phyloP scores from a whole-genome alignment of 2,113 vertebrate genomes.

The Platysteira castanea region DNA sequence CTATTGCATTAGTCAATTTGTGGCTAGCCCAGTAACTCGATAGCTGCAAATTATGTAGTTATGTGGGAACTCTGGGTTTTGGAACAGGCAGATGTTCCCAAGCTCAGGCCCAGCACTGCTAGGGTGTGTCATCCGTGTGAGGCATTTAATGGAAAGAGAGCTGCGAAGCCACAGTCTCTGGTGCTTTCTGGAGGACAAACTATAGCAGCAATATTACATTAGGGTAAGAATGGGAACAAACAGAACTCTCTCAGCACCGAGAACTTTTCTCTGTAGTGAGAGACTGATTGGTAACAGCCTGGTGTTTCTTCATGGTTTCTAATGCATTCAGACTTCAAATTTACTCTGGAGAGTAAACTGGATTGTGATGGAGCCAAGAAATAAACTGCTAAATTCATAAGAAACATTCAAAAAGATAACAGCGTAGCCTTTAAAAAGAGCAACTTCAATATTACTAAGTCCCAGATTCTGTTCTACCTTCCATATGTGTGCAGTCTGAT shows the following conservation, averaged over 20 bases:
- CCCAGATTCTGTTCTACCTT: background rate
- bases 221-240: background rate
- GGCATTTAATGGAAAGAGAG: conserved; percentile 2
- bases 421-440: background rate
- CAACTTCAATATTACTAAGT: background rate
- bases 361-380: background rate
- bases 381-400: background rate
- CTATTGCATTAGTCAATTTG: conserved; percentile 53
- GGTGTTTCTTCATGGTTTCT: background rate
- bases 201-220: background rate
- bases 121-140: conserved; percentile 55
- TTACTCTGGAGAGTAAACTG: background rate
- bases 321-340: background rate
- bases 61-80: conserved; percentile 71
- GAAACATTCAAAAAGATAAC: background rate
- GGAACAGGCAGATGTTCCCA: conserved; percentile 70
- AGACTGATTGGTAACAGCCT: background rate
- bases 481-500: background rate
- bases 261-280: background rate
- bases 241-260: background rate
- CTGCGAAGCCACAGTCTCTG: background rate
- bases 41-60: conserved; percentile 58
- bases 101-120: conserved; percentile 34
- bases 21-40: conserved; percentile 61
- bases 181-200: conserved; percentile 14